phyloP scores from a whole-genome alignment of 2,888 invertebrate genomes.

The Caenorhabditis japonica region DNA sequence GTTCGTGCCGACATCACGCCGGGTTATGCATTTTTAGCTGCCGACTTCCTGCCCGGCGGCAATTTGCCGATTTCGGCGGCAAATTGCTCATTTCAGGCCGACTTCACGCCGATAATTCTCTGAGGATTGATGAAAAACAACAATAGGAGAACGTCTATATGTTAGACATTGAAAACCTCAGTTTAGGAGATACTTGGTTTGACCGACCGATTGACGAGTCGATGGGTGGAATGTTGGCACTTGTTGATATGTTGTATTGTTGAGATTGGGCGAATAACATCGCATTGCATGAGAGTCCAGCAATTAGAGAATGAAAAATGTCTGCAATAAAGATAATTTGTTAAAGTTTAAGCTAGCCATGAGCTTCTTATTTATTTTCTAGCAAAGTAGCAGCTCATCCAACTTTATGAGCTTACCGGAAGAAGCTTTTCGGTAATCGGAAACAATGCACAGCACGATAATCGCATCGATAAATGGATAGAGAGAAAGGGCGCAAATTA shows the following conservation, averaged over 20 bases:
- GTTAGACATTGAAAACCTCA: conserved; percentile 5
- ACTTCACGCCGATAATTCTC: too few species aligned
- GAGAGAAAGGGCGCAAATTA: conserved; percentile 29
- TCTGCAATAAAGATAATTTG: conserved; percentile 7
- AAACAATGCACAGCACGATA: conserved; percentile 38
- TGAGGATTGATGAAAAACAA: background rate
- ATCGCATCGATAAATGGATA: conserved; percentile 44
- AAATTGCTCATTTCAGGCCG: too few species aligned
- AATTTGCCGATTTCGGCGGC: too few species aligned
- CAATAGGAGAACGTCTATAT: conserved; percentile 5
- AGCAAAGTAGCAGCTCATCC: too few species aligned
- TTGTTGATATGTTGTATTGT: too few species aligned
- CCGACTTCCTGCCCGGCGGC: too few species aligned
- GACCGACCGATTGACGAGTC: conserved; percentile 2
- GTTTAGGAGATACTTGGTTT: conserved; percentile 3
- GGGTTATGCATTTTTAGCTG: too few species aligned
- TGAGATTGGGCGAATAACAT: too few species aligned
- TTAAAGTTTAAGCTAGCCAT: too few species aligned
- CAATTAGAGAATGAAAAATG: conserved; percentile 4
- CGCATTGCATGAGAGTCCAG: too few species aligned
- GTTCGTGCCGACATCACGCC: too few species aligned
- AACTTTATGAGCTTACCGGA: conserved; percentile 6
- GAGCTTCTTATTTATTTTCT: too few species aligned
- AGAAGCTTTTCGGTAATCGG: conserved; percentile 37
- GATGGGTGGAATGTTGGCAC: conserved; percentile 3